Evolutionary conservation across 2,888 invertebrate genomes (phyloP).

Genomic region (Metacarcinus magister): DNA sequence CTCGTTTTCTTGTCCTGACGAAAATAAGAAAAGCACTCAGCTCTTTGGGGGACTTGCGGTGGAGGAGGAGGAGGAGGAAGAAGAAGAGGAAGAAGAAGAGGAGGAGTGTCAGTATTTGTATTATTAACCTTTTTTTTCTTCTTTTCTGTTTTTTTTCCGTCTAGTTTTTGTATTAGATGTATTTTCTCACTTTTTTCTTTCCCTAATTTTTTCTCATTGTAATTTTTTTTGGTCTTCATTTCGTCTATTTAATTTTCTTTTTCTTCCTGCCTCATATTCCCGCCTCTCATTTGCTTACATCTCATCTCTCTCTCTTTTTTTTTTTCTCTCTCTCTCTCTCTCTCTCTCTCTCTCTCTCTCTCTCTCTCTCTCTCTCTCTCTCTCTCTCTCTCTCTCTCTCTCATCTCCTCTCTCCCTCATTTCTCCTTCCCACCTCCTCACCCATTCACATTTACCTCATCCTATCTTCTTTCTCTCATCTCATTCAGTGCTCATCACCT

Average conservation of each 20-base stretch:
- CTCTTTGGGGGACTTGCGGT: too few relatives aligned
- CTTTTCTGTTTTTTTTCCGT: too few relatives aligned
- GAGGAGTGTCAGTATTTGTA: too few relatives aligned
- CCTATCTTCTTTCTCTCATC: not conserved
- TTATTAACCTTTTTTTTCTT: too few relatives aligned
- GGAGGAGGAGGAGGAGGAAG: too few relatives aligned
- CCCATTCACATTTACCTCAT: not conserved
- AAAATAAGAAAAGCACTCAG: too few relatives aligned
- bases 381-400: not conserved
- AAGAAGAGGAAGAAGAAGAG: too few relatives aligned
- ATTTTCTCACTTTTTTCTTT: not conserved
- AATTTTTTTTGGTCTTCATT: not conserved
- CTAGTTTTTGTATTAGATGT: too few relatives aligned
- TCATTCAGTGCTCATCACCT: not conserved
- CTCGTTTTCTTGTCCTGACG: too few relatives aligned
- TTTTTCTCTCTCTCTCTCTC: not conserved
- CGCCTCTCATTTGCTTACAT: not conserved
- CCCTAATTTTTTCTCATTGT: not conserved
- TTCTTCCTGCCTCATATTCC: not conserved
- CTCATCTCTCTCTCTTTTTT: not conserved
- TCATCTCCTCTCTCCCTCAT: not conserved
- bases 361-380: slow-evolving; percentile 43
- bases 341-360: not conserved
- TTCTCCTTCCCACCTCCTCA: not conserved
- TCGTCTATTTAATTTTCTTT: not conserved